Base-by-base conservation (phyloP, 2,888 invertebrate genomes). In the Emmelina monodactyla region DNA sequence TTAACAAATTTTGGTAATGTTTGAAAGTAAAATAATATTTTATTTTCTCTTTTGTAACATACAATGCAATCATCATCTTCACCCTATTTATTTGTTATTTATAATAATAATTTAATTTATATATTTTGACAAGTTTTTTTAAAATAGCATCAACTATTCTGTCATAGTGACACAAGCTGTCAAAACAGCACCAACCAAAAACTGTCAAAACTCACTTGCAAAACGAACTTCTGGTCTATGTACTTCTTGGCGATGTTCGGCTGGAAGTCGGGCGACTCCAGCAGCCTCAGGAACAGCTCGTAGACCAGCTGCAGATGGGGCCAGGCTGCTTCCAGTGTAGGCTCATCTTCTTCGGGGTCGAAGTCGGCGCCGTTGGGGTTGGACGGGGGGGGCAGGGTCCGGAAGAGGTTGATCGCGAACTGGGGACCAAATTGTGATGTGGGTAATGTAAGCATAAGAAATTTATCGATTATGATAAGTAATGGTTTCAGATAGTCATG, bases 341-440 rank as follows among this genome's bases (percentile, higher is more conserved):
- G 96, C 70, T 97, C 96, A 76, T 97, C 96, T 66, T 97, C 96
- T 63, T 94, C 94, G 1, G 94, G 94, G 70, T 94, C 94, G 67
- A 92, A 94, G 66, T 94, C 94, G 1, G 90, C 90, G 7, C 90
- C 91, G 58, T 88, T 88, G 10, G 92, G 94, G 84, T 93, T 83
- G 80, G 91, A 82, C 78, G 91, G 82, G 45, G 94, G 93, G 50
- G 94, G 93, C 66, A 94, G 72, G 49, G 93, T 91, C 51, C 94
- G 91, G 83, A 94, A 94, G 56, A 93, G 79, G 75, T 94, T 94
- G 58, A 86, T 87, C 51, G 92, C 87, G 78, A 93, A 91, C 92
- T 91, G 69, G 15, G 38, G 43, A 51, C 38, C 40, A 43, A 22
- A 2, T 6, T 6, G 19, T 9, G 19, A 6, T 19, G 5, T 19